Base-by-base conservation (phyloP, 1,140 invertebrate genomes). In the Zaprionus tsacasi region DNA sequence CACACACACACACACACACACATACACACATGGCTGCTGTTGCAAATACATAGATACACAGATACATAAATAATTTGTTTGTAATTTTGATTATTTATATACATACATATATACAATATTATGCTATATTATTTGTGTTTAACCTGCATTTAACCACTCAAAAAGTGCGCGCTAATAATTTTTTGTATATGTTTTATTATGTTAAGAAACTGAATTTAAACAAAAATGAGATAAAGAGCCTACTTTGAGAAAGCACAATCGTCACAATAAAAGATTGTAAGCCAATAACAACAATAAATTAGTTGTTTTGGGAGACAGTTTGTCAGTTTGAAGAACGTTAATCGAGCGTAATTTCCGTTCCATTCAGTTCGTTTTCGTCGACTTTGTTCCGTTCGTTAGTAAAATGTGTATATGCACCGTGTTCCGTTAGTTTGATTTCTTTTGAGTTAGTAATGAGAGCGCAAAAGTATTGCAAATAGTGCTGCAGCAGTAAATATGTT, bases 61-160 rank as follows among this genome's bases (percentile, higher is more conserved):
- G 6, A 58, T 12, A 25, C 30, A 61, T 67, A 36, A 57, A 52
- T 60, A 72, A 58, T 57, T 75, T 70, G 56, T 69, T 65, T 75
- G 64, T 79, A 76, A 66, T 50, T 76, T 60, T 70, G 59, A 76
- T 76, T 73, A 81, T 81, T 69, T 76, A 68, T 74, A 68, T 64
- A 69, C 48, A 78, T 70, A 45, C 10, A 64, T 27, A 67, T 71
- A 68, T 59, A 68, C 17, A 50, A 50, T 73, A 67, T 75, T 75
- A 86, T 82, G 79, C 79, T 68, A 70, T 82, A 88, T 88, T 82
- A 70, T 88, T 87, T 87, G 70, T 88, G 77, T 88, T 88, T 72
- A 82, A 88, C 73, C 82, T 87, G 83, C 83, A 87, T 87, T 87
- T 87, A 87, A 79, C 57, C 56, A 64, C 35, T 57, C 40, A 64